Evolutionary conservation across 2,888 invertebrate genomes (phyloP).

Genomic region (Dolichopus griseipennis): DNA sequence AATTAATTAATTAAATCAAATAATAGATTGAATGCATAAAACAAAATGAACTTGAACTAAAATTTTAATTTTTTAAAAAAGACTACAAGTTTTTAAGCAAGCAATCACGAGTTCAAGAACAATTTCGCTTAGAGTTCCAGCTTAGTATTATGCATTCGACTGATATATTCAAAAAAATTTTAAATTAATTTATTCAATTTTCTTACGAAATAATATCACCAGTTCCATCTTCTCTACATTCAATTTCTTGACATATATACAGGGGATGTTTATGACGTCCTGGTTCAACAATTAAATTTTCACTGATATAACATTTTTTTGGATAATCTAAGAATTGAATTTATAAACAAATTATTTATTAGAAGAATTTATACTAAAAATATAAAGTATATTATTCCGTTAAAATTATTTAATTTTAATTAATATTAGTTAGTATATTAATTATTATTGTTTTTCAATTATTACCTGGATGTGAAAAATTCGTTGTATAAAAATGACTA

Average conservation of each 20-base stretch:
- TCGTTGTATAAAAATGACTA: not conserved
- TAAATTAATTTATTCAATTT: not conserved
- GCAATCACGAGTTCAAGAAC: no score
- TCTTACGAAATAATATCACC: constrained; percentile 9
- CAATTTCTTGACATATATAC: constrained; percentile 2
- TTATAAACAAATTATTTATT: no score
- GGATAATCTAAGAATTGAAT: not conserved
- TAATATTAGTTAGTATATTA: no score
- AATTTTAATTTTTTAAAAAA: no score
- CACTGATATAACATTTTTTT: constrained; percentile 4
- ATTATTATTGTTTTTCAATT: not conserved
- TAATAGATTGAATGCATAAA: no score
- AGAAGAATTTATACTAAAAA: not conserved
- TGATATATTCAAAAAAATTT: not conserved
- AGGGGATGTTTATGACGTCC: constrained; percentile 2
- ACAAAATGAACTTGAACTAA: no score
- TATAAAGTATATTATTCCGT: not conserved
- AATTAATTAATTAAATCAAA: no score
- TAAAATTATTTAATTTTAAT: not conserved
- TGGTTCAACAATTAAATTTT: constrained; percentile 4
- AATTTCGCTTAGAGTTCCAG: no score
- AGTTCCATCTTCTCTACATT: constrained; percentile 2
- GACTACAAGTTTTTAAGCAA: no score
- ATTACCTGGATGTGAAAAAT: not conserved
- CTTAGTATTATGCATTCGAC: not conserved